Evolutionary conservation across 2,113 vertebrate genomes (phyloP).

Genomic region (Vimba vimba): DNA sequence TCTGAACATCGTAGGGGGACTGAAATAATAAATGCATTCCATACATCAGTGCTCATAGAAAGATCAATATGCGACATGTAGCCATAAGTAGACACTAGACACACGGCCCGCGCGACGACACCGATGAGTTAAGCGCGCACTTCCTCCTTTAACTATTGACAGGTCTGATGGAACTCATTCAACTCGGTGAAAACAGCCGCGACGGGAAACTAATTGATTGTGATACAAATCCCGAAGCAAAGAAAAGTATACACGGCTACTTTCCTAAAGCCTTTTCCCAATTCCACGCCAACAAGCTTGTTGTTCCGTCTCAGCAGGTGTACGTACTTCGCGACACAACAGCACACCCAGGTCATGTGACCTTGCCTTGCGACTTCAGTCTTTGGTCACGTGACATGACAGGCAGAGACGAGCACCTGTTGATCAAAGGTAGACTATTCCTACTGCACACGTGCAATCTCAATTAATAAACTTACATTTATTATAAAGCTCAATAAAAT

Average conservation of each 20-base stretch:
- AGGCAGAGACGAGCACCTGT: not conserved
- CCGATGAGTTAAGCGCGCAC: slow-evolving; percentile 16
- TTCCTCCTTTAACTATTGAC: slow-evolving; percentile 33
- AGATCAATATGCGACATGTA: not conserved
- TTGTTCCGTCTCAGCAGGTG: slow-evolving; percentile 60
- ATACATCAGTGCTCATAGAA: not conserved
- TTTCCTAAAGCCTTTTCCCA: not conserved
- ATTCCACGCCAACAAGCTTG: not conserved
- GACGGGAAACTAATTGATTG: not conserved
- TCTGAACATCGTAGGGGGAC: not conserved
- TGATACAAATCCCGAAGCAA: not conserved
- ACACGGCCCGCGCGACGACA: slow-evolving; percentile 10
- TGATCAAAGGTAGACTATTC: not conserved
- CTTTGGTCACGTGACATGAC: slow-evolving; percentile 44
- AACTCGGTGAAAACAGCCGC: not conserved
- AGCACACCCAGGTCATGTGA: slow-evolving; percentile 63
- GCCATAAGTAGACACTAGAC: not conserved
- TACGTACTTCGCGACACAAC: slow-evolving; percentile 59
- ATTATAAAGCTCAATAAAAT: not conserved
- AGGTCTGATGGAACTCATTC: not conserved
- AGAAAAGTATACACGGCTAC: too few relatives aligned
- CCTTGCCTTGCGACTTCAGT: not conserved
- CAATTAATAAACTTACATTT: not conserved
- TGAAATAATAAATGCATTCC: not conserved
- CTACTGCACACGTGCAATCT: not conserved